Evolutionary conservation across 2,888 invertebrate species (phyloP).

Genomic region (Micoletzkya japonica): DNA sequence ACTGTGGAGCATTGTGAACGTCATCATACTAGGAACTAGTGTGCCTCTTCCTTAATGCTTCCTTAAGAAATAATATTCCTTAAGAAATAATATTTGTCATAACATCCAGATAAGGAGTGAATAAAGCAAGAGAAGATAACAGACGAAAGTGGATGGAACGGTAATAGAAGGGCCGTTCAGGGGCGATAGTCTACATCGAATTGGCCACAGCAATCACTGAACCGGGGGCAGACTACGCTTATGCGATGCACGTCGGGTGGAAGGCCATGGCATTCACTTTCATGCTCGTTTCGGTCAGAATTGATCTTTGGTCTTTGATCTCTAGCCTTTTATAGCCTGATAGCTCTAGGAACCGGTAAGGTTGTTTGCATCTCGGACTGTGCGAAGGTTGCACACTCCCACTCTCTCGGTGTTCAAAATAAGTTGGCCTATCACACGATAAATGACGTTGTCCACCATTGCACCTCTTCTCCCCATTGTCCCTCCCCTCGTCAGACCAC

Average conservation of each 20-base stretch:
- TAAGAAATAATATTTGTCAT: neutral
- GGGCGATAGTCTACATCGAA: constrained; percentile 83
- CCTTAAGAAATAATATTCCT: neutral
- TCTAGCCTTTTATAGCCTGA: neutral
- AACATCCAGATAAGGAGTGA: neutral
- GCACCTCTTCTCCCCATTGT: too few relatives aligned
- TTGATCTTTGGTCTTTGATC: neutral
- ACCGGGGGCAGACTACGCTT: constrained; percentile 36
- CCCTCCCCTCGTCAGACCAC: too few relatives aligned
- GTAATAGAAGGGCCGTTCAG: too few relatives aligned
- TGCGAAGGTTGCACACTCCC: too few relatives aligned
- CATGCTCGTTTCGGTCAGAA: constrained; percentile 36
- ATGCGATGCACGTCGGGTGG: constrained; percentile 27
- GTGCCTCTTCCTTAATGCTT: neutral
- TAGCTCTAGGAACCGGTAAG: neutral
- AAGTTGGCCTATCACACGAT: too few relatives aligned
- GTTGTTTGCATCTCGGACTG: too few relatives aligned
- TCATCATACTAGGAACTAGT: neutral
- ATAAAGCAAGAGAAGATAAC: too few relatives aligned
- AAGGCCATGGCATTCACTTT: constrained; percentile 41
- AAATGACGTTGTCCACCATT: too few relatives aligned
- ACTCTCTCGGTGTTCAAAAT: too few relatives aligned
- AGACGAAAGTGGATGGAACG: too few relatives aligned
- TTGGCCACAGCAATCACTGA: constrained; percentile 80
- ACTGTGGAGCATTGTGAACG: neutral